Evolutionary conservation across 2,113 vertebrate genomes (phyloP), one percentile per base, ranked within the genome.

Genomic region (Montifringilla adamsi): DNA sequence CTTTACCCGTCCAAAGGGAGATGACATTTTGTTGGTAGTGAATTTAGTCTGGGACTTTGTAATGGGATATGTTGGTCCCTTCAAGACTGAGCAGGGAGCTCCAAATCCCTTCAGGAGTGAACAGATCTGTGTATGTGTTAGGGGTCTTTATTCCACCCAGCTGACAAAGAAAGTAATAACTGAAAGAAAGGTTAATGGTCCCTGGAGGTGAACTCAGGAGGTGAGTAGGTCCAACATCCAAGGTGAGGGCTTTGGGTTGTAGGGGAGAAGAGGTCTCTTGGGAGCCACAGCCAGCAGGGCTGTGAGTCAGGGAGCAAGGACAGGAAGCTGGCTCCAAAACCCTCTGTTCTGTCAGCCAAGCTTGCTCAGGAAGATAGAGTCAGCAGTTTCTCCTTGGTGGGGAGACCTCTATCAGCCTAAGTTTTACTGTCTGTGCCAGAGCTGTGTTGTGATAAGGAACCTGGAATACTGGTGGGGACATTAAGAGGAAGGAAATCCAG

Each of bases 41-140:
- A 96, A 90, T 97, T 96, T 93, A 92, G 80, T 96, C 76, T 96
- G 93, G 86, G 92, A 92, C 90, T 94, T 94, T 95, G 93, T 96
- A 97, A 96, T 1, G 80, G 90, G 95, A 95, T 93, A 93, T 60
- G 56, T 52, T 79, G 62, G 93, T 90, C 95, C 93, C 96, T 96
- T 97, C 90, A 96, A 92, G 88, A 73, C 83, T 68, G 83, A 72
- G 44, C 47, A 72, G 93, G 93, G 95, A 97, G 74, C 69, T 93
- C 60, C 64, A 89, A 86, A 83, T 93, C 88, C 94, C 91, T 90
- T 92, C 95, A 95, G 81, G 41, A 84, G 33, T 70, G 85, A 92
- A 41, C 68, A 72, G 83, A 43, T 72, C 83, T 75, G 19, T 47
- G 4, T 46, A 53, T 90, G 69, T 86, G 80, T 67, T 92, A 83